These are phyloP conservation scores for Turritopsis rubra DNA, from an alignment of 30 jellyfish, hydroid and myxozoan species.

Conservation along the genomic window DNA sequence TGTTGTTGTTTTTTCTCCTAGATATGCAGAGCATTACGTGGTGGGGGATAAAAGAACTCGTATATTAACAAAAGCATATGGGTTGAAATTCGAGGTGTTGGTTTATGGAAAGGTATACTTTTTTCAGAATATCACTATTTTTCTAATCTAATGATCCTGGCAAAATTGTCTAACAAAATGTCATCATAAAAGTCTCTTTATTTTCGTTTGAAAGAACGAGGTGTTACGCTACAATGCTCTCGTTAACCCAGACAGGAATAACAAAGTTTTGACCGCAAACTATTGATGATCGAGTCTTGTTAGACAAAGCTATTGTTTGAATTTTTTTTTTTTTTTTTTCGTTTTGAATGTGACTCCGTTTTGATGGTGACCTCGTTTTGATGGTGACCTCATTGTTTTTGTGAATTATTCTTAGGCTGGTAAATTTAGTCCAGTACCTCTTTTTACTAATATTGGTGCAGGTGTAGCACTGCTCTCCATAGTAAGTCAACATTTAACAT, in stretches of 20 bases:
- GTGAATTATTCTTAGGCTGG: slow-evolving; percentile 72
- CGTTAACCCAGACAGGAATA: too few species aligned
- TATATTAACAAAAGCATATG: slow-evolving; percentile 74
- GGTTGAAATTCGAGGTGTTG: slow-evolving; percentile 76
- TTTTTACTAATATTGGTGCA: slow-evolving; percentile 84
- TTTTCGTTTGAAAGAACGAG: too few species aligned
- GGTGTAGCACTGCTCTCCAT: slow-evolving; percentile 89
- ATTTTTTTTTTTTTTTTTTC: too few species aligned
- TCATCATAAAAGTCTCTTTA: too few species aligned
- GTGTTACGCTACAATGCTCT: too few species aligned
- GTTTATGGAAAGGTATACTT: slow-evolving; percentile 76
- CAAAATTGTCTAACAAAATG: too few species aligned
- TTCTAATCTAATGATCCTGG: background rate
- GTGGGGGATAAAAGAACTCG: slow-evolving; percentile 54
- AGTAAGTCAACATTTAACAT: slow-evolving; percentile 35
- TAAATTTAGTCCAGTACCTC: slow-evolving; percentile 81
- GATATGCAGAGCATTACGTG: slow-evolving; percentile 69
- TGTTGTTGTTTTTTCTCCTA: too few species aligned
- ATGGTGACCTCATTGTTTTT: background rate
- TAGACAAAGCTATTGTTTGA: too few species aligned
- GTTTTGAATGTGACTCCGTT: too few species aligned
- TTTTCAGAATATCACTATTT: background rate
- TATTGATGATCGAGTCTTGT: too few species aligned
- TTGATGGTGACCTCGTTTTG: too few species aligned
- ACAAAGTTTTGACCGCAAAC: too few species aligned